Conservation (phyloP, 2,113 vertebrate genomes). For the Seriola rivoliana region DNA sequence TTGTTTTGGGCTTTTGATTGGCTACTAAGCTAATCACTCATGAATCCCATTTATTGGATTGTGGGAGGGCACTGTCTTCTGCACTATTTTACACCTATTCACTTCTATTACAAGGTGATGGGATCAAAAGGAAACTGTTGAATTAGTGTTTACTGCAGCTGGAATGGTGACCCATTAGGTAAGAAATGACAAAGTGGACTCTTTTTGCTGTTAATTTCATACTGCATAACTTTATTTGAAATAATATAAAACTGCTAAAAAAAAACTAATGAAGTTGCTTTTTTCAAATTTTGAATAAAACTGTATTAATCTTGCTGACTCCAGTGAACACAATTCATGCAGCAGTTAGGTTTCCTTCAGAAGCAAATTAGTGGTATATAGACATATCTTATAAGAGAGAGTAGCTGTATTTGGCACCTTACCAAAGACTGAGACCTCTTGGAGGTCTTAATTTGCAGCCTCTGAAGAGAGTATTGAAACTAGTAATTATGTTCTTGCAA, state of each 20-base stretch:
- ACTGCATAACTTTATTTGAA: not conserved
- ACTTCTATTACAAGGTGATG: not conserved
- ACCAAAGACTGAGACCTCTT: not conserved
- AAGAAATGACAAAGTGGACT: not conserved
- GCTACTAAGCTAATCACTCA: not conserved
- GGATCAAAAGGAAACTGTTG: not conserved
- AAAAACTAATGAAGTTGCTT: not conserved
- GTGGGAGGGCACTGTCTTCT: too few relatives aligned
- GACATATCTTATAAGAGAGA: not conserved
- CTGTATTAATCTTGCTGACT: not conserved
- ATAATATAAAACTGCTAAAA: not conserved
- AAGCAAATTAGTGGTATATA: not conserved
- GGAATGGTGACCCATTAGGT: not conserved
- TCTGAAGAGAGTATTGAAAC: not conserved
- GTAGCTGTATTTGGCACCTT: not conserved
- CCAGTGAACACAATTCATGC: not conserved
- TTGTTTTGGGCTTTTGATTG: not conserved
- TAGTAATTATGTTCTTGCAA: fast-evolving
- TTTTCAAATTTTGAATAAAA: not conserved
- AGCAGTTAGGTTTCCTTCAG: not conserved
- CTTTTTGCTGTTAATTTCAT: not conserved
- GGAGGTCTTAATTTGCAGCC: not conserved
- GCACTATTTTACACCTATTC: not conserved
- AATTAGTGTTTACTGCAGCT: not conserved
- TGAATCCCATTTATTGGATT: too few relatives aligned